Base-by-base conservation (phyloP, 2,113 vertebrate species). In the Seriola aureovittata region DNA sequence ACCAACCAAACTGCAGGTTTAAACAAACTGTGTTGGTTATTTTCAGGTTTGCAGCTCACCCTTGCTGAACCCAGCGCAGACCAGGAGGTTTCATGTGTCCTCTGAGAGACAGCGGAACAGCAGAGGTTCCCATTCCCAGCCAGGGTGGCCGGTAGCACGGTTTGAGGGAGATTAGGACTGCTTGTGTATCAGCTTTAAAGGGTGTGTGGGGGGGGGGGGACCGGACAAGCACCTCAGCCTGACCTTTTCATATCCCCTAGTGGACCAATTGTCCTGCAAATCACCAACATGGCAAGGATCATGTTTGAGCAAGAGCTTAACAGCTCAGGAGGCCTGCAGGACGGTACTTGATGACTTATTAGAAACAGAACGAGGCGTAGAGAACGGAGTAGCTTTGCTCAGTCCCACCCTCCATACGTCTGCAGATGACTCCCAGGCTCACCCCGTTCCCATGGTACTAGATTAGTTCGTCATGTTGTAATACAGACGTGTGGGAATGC, bases 261-360 rank as follows among this genome's bases (percentile, higher is more conserved):
- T 93, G 92, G 89, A 80, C 90, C 95, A 91, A 96, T 96, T 97
- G 96, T 97, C 95, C 96, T 96, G 94, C 94, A 96, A 96, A 97
- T 96, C 95, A 96, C 94, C 44, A 93, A 93, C 92, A 95, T 90
- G 92, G 94, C 95, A 92, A 89, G 89, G 91, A 95, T 95, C 94
- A 94, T 93, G 95, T 96, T 93, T 95, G 94, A 91, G 85, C 85
- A 93, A 91, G 84, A 86, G 93, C 92, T 95, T 92, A 93, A 44
- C 36, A 85, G 91, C 90, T 94, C 88, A 93, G 86, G 59, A 75
- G 76, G 79, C 78, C 81, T 57, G 80, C 87, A 84, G 84, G 88
- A 88, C 1, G 69, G 74, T 67, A 86, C 90, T 91, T 88, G 78
- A 93, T 82, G 86, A 93, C 84, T 93, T 93, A 91, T 94, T 93